phyloP scores from a whole-genome alignment of 2,113 vertebrate species.

The Toxotes jaculatrix region DNA sequence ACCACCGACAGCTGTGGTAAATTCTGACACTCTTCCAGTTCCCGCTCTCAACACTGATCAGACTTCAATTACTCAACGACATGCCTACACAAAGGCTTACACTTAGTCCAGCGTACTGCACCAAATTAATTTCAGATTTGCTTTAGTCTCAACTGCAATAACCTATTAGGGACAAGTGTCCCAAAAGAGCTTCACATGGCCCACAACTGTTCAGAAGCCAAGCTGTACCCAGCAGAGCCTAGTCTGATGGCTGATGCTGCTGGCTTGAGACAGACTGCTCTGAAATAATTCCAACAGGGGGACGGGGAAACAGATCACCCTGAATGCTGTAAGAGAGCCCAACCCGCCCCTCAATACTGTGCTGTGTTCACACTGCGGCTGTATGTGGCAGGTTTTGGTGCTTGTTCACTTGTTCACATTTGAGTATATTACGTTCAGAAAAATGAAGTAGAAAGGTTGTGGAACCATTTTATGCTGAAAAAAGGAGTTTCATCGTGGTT shows the following conservation, averaged over 20 bases:
- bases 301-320: not conserved
- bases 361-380: constrained; percentile 17
- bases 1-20: constrained; percentile 35
- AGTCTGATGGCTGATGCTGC: constrained; percentile 3
- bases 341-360: not conserved
- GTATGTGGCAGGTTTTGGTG: not conserved
- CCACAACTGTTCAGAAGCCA: constrained; percentile 4
- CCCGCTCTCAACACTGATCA: constrained; percentile 49
- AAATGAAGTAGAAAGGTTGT: too few species aligned
- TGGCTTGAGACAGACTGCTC: constrained; percentile 27
- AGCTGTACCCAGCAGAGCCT: constrained; percentile 11
- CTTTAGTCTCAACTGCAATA: constrained; percentile 12
- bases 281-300: constrained; percentile 17
- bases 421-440: not conserved
- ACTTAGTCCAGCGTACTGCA: constrained; percentile 19
- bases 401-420: constrained; percentile 6
- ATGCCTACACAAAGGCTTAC: constrained; percentile 31
- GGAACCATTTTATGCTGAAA: not conserved
- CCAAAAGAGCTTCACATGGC: not conserved
- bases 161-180: not conserved
- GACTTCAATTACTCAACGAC: constrained; percentile 60
- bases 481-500: not conserved
- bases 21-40: constrained; percentile 57
- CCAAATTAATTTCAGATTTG: constrained; percentile 58
- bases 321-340: constrained; percentile 7